These are phyloP conservation scores for Dendrolimus houi DNA, from an alignment of 2,888 invertebrate genomes.

Conservation along the genomic window DNA sequence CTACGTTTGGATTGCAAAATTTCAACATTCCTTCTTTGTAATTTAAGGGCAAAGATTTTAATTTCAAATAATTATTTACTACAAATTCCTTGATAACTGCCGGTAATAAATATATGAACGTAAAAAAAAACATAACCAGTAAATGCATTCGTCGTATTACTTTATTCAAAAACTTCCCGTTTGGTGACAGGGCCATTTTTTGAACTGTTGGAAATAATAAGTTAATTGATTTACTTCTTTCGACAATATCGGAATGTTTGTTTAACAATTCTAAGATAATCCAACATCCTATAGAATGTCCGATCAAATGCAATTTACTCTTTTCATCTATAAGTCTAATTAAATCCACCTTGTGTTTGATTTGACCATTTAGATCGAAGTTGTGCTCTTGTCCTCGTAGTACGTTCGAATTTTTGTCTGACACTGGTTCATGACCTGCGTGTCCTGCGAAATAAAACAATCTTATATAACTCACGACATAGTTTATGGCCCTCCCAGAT, in stretches of 20 bases:
- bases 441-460: slow-evolving; percentile 79
- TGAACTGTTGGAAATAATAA: slow-evolving; percentile 93
- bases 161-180: slow-evolving; percentile 83
- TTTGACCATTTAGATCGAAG: slow-evolving; percentile 87
- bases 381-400: slow-evolving; percentile 74
- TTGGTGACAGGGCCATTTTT: slow-evolving; percentile 84
- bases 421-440: slow-evolving; percentile 78
- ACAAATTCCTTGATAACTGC: slow-evolving; percentile 59
- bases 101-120: slow-evolving; percentile 71
- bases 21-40: slow-evolving; percentile 70
- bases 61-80: slow-evolving; percentile 73
- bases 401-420: slow-evolving; percentile 59
- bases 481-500: too few relatives aligned
- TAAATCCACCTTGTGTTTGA: slow-evolving; percentile 86
- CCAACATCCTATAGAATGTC: slow-evolving; percentile 95
- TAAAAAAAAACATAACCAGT: slow-evolving; percentile 48
- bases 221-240: slow-evolving; percentile 78
- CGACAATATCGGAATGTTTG: slow-evolving; percentile 66
- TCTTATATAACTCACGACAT: too few relatives aligned
- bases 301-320: slow-evolving; percentile 87
- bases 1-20: slow-evolving; percentile 75
- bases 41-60: slow-evolving; percentile 64
- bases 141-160: slow-evolving; percentile 59
- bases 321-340: slow-evolving; percentile 83
- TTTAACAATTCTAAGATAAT: slow-evolving; percentile 85